Percentiles rank a stretch among this genome's conserved stretches.
These are phyloP conservation scores for Cylas formicarius DNA, from an alignment of 1,140 invertebrate genomes.

Conservation along the genomic window DNA sequence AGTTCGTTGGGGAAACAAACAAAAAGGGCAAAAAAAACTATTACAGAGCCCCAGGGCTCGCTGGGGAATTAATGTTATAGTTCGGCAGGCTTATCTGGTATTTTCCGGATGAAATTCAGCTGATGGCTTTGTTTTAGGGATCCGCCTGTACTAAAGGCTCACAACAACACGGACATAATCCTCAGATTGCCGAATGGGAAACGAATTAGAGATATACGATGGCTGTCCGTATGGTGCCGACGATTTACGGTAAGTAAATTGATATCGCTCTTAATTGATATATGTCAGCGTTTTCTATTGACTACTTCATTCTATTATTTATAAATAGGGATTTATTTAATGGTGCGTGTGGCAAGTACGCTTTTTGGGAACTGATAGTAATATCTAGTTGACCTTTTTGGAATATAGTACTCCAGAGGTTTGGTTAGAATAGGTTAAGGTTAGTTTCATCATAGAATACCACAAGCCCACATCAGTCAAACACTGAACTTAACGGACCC, in stretches of 20 bases:
- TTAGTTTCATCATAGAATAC: no score
- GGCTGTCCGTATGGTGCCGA: conserved; percentile 84
- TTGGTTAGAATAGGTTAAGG: no score
- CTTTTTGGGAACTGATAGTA: no score
- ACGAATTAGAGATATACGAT: conserved; percentile 77
- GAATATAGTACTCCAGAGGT: no score
- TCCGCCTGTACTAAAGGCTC: conserved; percentile 64
- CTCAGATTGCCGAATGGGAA: conserved; percentile 74
- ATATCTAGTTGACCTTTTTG: no score
- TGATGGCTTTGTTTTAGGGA: conserved; percentile 56
- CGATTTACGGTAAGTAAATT: conserved; percentile 73
- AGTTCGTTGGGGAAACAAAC: background rate
- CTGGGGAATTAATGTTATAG: conserved; percentile 3
- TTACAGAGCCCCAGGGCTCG: background rate
- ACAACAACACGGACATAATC: conserved; percentile 73
- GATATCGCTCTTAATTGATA: conserved; percentile 2
- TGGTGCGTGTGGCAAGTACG: no score
- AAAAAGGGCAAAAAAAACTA: conserved; percentile 1
- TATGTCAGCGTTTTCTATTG: conserved; percentile 12
- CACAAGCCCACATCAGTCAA: no score
- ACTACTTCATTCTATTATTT: no score
- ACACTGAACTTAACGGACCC: no score
- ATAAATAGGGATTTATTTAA: no score
- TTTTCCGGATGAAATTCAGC: conserved; percentile 19
- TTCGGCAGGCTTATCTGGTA: conserved; percentile 6